Evolutionary conservation across 2,797 vertebrate species (phyloP).

Genomic region (Sarcophilus harrisii): DNA sequence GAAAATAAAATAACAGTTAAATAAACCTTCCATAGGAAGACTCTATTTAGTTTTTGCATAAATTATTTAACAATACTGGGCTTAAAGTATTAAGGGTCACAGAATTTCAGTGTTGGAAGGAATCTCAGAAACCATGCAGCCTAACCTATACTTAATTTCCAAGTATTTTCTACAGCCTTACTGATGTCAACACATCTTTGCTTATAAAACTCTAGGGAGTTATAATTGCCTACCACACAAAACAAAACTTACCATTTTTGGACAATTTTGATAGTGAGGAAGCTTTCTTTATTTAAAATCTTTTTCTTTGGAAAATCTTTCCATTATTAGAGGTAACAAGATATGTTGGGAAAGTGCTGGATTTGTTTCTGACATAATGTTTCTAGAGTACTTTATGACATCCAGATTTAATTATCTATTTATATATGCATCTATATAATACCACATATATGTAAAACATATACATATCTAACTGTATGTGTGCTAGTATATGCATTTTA

Average conservation of each 20-base stretch:
- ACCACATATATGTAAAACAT: not conserved
- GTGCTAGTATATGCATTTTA: not conserved
- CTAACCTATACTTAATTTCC: not conserved
- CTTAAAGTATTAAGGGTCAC: not conserved
- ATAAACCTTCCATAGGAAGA: not conserved
- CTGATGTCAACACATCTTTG: not conserved
- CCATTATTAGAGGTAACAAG: not conserved
- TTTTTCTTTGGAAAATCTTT: not conserved
- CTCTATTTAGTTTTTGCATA: not conserved
- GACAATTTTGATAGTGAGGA: not conserved
- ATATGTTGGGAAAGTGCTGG: not conserved
- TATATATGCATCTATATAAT: too few species aligned
- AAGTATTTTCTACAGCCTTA: not conserved
- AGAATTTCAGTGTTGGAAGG: not conserved
- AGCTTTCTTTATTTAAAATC: not conserved
- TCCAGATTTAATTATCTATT: not conserved
- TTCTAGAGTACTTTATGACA: not conserved
- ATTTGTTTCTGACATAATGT: not conserved
- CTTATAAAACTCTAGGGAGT: not conserved
- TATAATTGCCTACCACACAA: not conserved
- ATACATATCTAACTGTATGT: not conserved
- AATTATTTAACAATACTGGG: not conserved
- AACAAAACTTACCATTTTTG: not conserved
- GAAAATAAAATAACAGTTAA: not conserved
- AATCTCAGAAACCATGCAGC: not conserved